phyloP scores from a whole-genome alignment of 2,888 invertebrate genomes.

The Cyrtodaria siliqua region DNA sequence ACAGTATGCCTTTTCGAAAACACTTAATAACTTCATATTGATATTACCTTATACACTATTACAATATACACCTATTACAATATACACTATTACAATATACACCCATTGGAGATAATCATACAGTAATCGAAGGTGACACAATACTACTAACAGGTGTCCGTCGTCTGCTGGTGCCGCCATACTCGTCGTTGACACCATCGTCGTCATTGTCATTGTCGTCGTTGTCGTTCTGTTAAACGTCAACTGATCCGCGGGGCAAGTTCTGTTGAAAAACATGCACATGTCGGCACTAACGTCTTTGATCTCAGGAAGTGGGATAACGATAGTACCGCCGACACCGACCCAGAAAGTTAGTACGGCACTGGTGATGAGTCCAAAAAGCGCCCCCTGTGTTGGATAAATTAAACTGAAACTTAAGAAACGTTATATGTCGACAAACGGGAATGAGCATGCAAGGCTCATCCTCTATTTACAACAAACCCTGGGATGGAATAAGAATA shows the following conservation, averaged over 20 bases:
- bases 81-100: no score
- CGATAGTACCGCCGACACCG: conserved; percentile 74
- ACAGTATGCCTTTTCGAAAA: no score
- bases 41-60: no score
- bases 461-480: no score
- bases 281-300: conserved; percentile 57
- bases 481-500: no score
- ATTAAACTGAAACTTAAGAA: no score
- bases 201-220: conserved; percentile 8
- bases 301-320: conserved; percentile 63
- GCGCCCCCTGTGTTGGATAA: conserved; percentile 71
- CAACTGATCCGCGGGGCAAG: conserved; percentile 28
- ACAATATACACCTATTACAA: no score
- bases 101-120: no score
- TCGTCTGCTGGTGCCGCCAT: conserved; percentile 22
- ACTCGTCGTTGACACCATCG: conserved; percentile 5
- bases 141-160: conserved; percentile 38
- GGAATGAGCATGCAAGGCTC: no score
- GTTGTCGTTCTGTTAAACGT: conserved; percentile 1
- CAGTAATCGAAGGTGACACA: no score
- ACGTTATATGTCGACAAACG: no score
- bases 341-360: conserved; percentile 76
- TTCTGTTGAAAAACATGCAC: conserved; percentile 58
- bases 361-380: conserved; percentile 68
- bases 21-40: no score